Evolutionary conservation across 2,797 vertebrate genomes (phyloP), one percentile per base, ranked within the genome.

Genomic region (Threskiornis aethiopicus): DNA sequence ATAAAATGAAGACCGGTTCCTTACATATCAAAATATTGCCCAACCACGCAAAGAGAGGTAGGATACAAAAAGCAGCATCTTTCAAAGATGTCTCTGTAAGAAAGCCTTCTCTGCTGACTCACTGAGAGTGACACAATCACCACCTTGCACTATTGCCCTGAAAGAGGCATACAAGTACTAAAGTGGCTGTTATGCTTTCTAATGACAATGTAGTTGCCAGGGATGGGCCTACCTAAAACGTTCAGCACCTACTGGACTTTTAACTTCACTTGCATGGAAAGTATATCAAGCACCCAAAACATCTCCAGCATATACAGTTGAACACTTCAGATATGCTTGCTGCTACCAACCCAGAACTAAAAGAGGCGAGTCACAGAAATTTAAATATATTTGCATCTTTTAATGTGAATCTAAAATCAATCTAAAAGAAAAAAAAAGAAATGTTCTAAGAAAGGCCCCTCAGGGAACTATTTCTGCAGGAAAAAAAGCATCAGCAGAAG

Each of bases 191-290:
- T 55, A n/a, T 0, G 14, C 39, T 59, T 92, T 70, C 51, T 41
- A 55, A 44, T 41, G 41, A 78, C 35, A 54, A n/a, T 13, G 29
- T 6, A 57, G 26, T 1, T 88, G 42, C 39, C n/a, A 82, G 24
- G 5, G 37, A 78, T 31, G 7, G 3, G 16, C 24, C 59, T 26
- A 25, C 31, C 24, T 75, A 80, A 87, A 87, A 59, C 0, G 0
- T 41, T 82, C 42, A 92, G n/a, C 18, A 76, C 10, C 13, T 49
- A 57, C 15, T 51, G 24, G 37, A 59, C 17, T 80, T 79, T 79
- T 0, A 86, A 69, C 15, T 71, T 78, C 19, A 82, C 24, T 31
- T 73, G n/a, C 37, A 35, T 6, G 5, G 44, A 31, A 75, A 59
- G 15, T 51, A 6, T 11, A n/a, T 10, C 33, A 59, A 59, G 39